Percentiles rank a stretch among this genome's conserved stretches.
phyloP scores from a whole-genome alignment of 1,140 invertebrate species.

The Anoplophora glabripennis region DNA sequence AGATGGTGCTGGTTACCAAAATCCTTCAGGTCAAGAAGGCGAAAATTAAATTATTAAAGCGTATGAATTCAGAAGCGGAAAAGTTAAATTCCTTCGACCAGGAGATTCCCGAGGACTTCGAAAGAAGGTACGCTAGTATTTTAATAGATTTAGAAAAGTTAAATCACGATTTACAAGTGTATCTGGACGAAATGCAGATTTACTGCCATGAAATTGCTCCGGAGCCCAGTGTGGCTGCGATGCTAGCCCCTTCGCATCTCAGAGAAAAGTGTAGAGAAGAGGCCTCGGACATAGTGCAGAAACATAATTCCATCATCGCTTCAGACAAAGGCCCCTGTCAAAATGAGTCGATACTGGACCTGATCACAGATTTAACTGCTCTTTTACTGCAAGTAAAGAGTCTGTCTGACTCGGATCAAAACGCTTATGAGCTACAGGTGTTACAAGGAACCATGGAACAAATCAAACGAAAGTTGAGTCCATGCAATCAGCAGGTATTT shows the following conservation, averaged over 20 bases:
- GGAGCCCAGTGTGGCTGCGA: slow-evolving; percentile 81
- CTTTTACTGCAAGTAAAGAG: slow-evolving; percentile 91
- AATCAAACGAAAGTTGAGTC: slow-evolving; percentile 76
- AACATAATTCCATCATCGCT: slow-evolving; percentile 64
- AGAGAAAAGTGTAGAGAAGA: slow-evolving; percentile 83
- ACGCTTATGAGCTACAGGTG: slow-evolving; percentile 88
- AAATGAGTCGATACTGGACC: slow-evolving; percentile 63
- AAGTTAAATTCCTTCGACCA: slow-evolving; percentile 77
- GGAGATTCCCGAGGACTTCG: slow-evolving; percentile 78
- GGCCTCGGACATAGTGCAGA: slow-evolving; percentile 75
- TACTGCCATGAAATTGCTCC: slow-evolving; percentile 85
- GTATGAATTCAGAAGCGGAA: slow-evolving; percentile 90
- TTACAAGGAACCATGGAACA: slow-evolving; percentile 89
- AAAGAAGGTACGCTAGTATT: slow-evolving; percentile 82
- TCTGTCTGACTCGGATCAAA: slow-evolving; percentile 84
- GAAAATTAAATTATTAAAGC: slow-evolving; percentile 76
- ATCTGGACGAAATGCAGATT: slow-evolving; percentile 80
- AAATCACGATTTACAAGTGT: slow-evolving; percentile 83
- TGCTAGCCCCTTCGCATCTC: slow-evolving; percentile 83
- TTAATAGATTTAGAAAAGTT: slow-evolving; percentile 90
- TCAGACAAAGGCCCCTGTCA: slow-evolving; percentile 53
- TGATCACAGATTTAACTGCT: slow-evolving; percentile 86
- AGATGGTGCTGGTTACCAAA: slow-evolving; percentile 84
- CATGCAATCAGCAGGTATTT: slow-evolving; percentile 78
- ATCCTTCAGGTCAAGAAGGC: slow-evolving; percentile 79